Evolutionary conservation across 2,888 invertebrate species (phyloP), one percentile per base, ranked within the genome.

Genomic region (Ophion costatus): DNA sequence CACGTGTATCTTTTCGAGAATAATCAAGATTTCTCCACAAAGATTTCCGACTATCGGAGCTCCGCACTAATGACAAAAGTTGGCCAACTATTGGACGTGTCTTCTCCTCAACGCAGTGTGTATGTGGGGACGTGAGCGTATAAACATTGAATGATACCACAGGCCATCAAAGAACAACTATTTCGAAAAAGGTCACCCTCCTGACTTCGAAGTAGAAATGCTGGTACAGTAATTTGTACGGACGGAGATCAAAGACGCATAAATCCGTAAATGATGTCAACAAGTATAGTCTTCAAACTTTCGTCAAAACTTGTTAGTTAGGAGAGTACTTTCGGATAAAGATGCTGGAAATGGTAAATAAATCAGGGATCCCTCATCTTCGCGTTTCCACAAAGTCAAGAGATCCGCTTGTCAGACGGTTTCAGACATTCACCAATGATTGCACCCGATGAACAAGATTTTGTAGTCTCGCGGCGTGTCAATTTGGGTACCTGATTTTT

Each of bases 61-160:
- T 78, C 66, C n/a, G 59, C 66, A 64, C 69, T 84, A 84, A 84
- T 84, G 75, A 84, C 78, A 71, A 82, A 84, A 84, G 84, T 84
- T 84, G 22, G 57, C 51, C 29, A 24, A 22, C 69, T 57, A 81
- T 73, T 56, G 42, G 67, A 51, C 20, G 51, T 17, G 11, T 56
- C 59, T 77, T 71, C 78, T 79, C 61, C 82, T 78, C 82, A 71
- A 75, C 78, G 38, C 38, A 38, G 9, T 38, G 38, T 38, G 7
- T 5, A 38, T 38, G 9, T 38, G 29, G 29, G 29, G 3, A 38
- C 9, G 38, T 38, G 38, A 38, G 38, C 38, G 7, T 38, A 38
- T 0, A 75, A 82, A 74, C 78, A 74, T 69, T 79, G 70, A 33
- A 77, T 71, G 79, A 78, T 63, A 63, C 29, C 74, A 69, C 59